Percentiles rank a stretch among this genome's conserved stretches.
phyloP scores from a whole-genome alignment of 2,797 vertebrate species.

The Miichthys miiuy region DNA sequence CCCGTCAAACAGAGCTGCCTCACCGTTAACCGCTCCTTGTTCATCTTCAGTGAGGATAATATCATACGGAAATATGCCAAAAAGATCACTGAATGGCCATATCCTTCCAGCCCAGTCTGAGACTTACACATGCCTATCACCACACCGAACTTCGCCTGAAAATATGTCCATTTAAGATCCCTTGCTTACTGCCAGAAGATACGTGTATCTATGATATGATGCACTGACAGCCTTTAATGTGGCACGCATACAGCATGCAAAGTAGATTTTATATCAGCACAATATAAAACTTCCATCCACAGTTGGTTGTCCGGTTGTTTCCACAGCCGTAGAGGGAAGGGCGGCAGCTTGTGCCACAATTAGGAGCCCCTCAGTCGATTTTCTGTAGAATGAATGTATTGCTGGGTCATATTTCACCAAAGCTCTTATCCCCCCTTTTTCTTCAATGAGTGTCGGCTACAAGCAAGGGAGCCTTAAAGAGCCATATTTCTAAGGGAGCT shows the following conservation, averaged over 20 bases:
- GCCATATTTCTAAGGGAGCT: slow-evolving; percentile 3
- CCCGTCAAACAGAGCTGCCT: slow-evolving; percentile 98
- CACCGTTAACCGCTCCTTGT: slow-evolving; percentile 97
- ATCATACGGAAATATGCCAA: slow-evolving; percentile 98
- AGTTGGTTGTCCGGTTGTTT: slow-evolving; percentile 31
- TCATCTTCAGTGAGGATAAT: slow-evolving; percentile 99
- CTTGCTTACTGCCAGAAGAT: not conserved
- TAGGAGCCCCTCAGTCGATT: not conserved
- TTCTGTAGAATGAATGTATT: not conserved
- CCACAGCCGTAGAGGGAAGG: not conserved
- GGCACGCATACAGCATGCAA: not conserved
- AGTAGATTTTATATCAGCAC: not conserved
- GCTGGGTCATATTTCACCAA: not conserved
- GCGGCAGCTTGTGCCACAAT: not conserved
- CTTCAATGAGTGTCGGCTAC: not conserved
- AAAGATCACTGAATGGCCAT: slow-evolving; percentile 99
- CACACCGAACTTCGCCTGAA: not conserved
- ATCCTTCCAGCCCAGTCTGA: slow-evolving; percentile 86
- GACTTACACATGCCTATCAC: no score
- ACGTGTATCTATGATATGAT: not conserved
- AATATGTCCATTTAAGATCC: slow-evolving; percentile 14
- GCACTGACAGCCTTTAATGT: not conserved
- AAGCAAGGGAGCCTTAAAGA: not conserved
- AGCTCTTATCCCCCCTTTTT: not conserved
- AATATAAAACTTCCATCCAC: slow-evolving; percentile 21